These are phyloP conservation scores for Acrocera orbiculus DNA, from an alignment of 2,888 invertebrate species.

Conservation along the genomic window DNA sequence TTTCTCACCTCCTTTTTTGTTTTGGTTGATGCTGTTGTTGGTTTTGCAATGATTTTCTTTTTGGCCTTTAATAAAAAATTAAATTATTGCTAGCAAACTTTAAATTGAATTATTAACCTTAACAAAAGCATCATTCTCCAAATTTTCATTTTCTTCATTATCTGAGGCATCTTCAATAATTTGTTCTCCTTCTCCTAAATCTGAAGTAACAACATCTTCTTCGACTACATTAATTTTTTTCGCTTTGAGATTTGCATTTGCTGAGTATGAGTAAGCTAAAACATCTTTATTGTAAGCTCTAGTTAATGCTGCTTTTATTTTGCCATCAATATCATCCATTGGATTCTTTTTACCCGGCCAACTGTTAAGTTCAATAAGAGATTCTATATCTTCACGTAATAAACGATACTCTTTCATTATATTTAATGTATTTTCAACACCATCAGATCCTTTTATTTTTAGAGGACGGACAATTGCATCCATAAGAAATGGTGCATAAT, in stretches of 20 bases:
- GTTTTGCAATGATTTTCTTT: slow-evolving; percentile 17
- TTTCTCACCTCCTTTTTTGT: slow-evolving; percentile 2
- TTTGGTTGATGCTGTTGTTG: slow-evolving; percentile 15
- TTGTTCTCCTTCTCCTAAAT: slow-evolving; percentile 29
- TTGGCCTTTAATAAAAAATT: slow-evolving; percentile 17
- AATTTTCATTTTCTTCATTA: slow-evolving; percentile 39
- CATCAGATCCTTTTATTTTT: slow-evolving; percentile 46
- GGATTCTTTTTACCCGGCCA: slow-evolving; percentile 72
- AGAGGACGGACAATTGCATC: slow-evolving; percentile 63
- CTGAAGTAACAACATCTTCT: slow-evolving; percentile 27
- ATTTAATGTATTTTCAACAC: slow-evolving; percentile 49
- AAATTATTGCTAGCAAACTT: not conserved
- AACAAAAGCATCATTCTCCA: slow-evolving; percentile 59
- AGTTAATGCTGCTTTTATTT: slow-evolving; percentile 87
- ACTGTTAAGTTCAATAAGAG: slow-evolving; percentile 62
- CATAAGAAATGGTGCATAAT: slow-evolving; percentile 69
- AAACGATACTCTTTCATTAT: slow-evolving; percentile 73
- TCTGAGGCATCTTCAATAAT: slow-evolving; percentile 26
- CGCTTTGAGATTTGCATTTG: slow-evolving; percentile 40
- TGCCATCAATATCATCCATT: slow-evolving; percentile 55
- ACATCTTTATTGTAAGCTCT: slow-evolving; percentile 78
- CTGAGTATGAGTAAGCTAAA: slow-evolving; percentile 59
- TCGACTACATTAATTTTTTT: slow-evolving; percentile 34
- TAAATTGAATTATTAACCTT: slow-evolving; percentile 29
- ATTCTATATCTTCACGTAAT: slow-evolving; percentile 80